These are phyloP conservation scores for Vanessa cardui DNA, from an alignment of 2,888 invertebrate genomes.

Conservation along the genomic window DNA sequence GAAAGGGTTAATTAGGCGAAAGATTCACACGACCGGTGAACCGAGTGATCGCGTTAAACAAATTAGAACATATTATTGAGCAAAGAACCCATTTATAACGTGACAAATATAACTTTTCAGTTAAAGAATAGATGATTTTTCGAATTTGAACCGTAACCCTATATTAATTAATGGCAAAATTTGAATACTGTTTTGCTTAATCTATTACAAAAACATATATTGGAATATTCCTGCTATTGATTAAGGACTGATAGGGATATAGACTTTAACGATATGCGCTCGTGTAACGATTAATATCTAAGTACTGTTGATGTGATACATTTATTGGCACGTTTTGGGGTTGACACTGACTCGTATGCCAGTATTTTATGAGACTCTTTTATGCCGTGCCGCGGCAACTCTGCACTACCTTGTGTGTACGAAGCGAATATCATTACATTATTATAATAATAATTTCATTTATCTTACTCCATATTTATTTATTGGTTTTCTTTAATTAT, in stretches of 20 bases:
- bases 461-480: too few species aligned
- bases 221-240: neutral
- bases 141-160: neutral
- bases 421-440: too few species aligned
- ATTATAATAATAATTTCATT: too few species aligned
- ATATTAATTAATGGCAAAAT: neutral
- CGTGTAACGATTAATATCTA: too few species aligned
- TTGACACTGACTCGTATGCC: too few species aligned
- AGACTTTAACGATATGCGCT: neutral
- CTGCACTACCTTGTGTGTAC: too few species aligned
- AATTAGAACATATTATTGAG: constrained; percentile 78
- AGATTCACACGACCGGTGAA: constrained; percentile 69
- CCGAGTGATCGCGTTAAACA: constrained; percentile 74
- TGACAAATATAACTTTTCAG: constrained; percentile 22
- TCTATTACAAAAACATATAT: neutral
- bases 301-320: too few species aligned
- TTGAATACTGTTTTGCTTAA: neutral
- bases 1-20: constrained; percentile 80
- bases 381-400: too few species aligned
- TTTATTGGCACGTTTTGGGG: too few species aligned
- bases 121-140: neutral
- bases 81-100: constrained; percentile 67
- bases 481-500: too few species aligned
- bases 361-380: too few species aligned
- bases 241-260: neutral